Evolutionary conservation across 1,140 invertebrate genomes (phyloP).

Genomic region (Paraescarpia echinospica): DNA sequence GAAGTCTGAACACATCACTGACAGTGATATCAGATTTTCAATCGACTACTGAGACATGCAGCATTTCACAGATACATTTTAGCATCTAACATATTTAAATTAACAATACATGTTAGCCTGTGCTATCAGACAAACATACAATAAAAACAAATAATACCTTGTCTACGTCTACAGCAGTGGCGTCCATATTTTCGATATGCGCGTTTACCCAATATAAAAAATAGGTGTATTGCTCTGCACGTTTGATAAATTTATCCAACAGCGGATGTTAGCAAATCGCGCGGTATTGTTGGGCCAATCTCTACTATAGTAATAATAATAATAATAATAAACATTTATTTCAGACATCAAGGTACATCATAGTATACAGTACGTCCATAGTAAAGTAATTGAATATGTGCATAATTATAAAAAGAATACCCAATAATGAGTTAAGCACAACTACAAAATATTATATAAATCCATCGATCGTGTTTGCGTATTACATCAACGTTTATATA

Average conservation of each 20-base stretch:
- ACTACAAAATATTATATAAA: too few relatives aligned
- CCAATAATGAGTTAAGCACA: too few relatives aligned
- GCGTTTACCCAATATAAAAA: neutral
- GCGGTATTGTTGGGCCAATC: neutral
- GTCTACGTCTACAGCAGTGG: neutral
- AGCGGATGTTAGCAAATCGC: neutral
- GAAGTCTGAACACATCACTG: too few relatives aligned
- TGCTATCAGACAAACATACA: neutral
- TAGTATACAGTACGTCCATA: too few relatives aligned
- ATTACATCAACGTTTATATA: too few relatives aligned
- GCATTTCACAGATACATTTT: neutral
- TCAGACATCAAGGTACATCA: too few relatives aligned
- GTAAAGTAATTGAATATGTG: too few relatives aligned
- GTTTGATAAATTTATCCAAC: neutral
- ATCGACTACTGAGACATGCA: neutral
- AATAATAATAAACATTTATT: too few relatives aligned
- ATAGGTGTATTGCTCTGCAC: neutral
- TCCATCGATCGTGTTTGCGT: too few relatives aligned
- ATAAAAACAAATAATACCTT: neutral
- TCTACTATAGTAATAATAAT: neutral
- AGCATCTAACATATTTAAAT: neutral
- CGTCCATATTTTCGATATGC: neutral
- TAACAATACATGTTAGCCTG: neutral
- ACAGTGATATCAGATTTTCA: too few relatives aligned
- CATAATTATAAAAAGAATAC: too few relatives aligned